These are phyloP conservation scores for Haplochromis burtoni DNA, from an alignment of 2,113 vertebrate species.

Conservation along the genomic window DNA sequence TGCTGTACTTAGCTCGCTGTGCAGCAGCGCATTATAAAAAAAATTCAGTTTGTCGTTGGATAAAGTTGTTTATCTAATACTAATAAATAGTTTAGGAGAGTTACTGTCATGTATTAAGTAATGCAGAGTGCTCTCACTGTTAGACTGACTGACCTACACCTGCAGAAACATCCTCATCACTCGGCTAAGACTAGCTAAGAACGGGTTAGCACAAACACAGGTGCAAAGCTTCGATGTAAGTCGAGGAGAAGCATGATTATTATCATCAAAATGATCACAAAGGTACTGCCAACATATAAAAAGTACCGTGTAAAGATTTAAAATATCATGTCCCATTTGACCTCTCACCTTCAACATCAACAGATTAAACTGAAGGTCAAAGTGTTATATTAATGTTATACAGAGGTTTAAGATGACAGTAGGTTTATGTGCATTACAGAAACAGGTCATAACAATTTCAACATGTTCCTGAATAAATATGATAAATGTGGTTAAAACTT, in stretches of 20 bases:
- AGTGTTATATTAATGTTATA: background rate
- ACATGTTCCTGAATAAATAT: background rate
- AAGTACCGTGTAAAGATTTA: background rate
- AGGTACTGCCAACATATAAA: background rate
- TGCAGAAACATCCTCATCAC: background rate
- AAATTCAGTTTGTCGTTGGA: background rate
- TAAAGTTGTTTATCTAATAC: background rate
- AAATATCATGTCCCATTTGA: background rate
- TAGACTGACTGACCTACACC: background rate
- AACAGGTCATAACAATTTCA: background rate
- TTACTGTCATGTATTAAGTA: background rate
- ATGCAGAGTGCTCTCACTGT: background rate
- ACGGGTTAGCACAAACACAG: background rate
- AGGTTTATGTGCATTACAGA: background rate
- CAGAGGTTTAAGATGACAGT: background rate
- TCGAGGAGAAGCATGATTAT: background rate
- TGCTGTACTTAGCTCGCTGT: fast-evolving
- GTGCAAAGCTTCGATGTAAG: background rate
- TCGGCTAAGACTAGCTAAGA: background rate
- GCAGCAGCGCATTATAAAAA: background rate
- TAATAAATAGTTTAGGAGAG: background rate
- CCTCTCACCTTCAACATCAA: background rate
- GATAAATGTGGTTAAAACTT: background rate
- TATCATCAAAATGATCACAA: background rate
- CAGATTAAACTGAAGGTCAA: background rate